Evolutionary conservation across 2,888 invertebrate genomes (phyloP), one percentile per base, ranked within the genome.

Genomic region (Hyppa rectilinea): DNA sequence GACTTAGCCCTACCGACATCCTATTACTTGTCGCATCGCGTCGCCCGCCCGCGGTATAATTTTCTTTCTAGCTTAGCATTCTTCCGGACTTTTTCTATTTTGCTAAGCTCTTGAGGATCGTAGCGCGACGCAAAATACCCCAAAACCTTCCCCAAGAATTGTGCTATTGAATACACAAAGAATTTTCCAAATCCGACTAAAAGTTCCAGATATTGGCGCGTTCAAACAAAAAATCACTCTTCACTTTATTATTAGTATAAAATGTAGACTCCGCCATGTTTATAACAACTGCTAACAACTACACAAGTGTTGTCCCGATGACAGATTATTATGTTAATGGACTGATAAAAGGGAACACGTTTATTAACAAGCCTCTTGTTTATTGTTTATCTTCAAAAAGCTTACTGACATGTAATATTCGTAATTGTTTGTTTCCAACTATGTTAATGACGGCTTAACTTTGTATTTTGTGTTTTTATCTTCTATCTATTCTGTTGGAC

Each of bases 281-380:
- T 78, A 65, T 69, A 65, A 47, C 62, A 65, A 63, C n/a, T 68
- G 67, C 55, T 65, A 65, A 71, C 65, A 77, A 67, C 69, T 66
- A 69, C 55, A 63, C 56, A 67, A 74, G 68, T 70, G 70, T 36
- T 64, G 50, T 50, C 63, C 10, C 58, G 76, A 71, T 76, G 76
- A 79, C 74, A 68, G 79, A 67, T 63, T 23, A 67, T 61, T 71
- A 71, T 56, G 68, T 61, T 67, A 67, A 74, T 66, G 59, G 69
- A 26, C 38, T 53, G 50, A 53, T 67, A 62, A 63, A 65, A 52
- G 12, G 26, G 17, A 75, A 70, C 52, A n/a, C 71, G 31, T 71
- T 79, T 71, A 66, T 66, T 53, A 52, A 59, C 38, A 47, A 47
- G 43, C 36, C 34, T 6, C 6, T 12, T 65, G 36, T 43, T 43